Conservation (phyloP, 2,113 vertebrate species). For the Amblyopsis rosae region DNA sequence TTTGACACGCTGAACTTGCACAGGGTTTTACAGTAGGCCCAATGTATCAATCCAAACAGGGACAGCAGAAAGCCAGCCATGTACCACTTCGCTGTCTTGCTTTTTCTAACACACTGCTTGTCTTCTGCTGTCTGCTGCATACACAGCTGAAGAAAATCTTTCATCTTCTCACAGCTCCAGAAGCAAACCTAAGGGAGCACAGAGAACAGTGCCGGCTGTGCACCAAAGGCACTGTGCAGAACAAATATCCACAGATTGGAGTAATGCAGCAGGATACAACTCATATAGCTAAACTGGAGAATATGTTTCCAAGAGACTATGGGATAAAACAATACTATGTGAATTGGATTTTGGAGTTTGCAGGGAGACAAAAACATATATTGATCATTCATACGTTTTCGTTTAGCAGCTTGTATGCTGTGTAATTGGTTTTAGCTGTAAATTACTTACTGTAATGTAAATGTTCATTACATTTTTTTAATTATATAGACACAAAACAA, state of each 20-base stretch:
- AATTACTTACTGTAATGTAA: neutral
- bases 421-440: neutral
- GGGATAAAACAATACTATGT: neutral
- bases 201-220: constrained; percentile 29
- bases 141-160: constrained; percentile 19
- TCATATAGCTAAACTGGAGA: constrained; percentile 18
- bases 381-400: neutral
- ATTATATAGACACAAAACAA: neutral
- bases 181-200: constrained; percentile 29
- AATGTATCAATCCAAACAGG: constrained; percentile 22
- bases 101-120: neutral
- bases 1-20: constrained; percentile 7
- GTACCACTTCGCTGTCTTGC: neutral
- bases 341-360: neutral
- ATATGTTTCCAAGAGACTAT: constrained; percentile 12
- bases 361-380: neutral
- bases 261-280: constrained; percentile 13
- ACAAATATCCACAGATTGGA: neutral
- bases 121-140: constrained; percentile 18
- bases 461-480: no score
- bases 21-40: neutral
- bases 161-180: constrained; percentile 25
- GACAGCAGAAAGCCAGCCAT: neutral
- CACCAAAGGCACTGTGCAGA: constrained; percentile 25
- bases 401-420: neutral